phyloP scores from a whole-genome alignment of 2,888 invertebrate genomes.

The Willowsia nigromaculata region DNA sequence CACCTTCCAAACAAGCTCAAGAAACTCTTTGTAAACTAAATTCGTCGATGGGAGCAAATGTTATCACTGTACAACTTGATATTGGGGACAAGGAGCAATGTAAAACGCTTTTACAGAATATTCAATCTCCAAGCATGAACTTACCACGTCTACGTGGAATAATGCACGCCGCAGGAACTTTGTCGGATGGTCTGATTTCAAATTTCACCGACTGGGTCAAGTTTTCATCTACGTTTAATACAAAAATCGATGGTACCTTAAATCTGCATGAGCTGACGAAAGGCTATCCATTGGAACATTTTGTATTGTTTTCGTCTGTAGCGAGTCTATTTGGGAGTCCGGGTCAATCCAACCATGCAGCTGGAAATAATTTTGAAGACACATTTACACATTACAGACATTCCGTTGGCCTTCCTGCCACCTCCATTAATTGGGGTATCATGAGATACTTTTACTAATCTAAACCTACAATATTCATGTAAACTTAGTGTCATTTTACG shows the following conservation, averaged over 20 bases:
- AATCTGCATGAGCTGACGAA: slow-evolving; percentile 9
- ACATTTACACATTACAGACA: slow-evolving; percentile 58
- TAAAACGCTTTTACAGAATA: not conserved
- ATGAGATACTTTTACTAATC: not conserved
- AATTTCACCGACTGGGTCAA: not conserved
- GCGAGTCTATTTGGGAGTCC: not conserved
- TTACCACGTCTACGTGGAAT: not conserved
- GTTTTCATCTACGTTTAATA: not conserved
- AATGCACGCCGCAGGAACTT: slow-evolving; percentile 31
- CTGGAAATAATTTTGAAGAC: slow-evolving; percentile 64
- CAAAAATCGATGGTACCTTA: slow-evolving; percentile 17
- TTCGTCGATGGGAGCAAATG: slow-evolving; percentile 13
- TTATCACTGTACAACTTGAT: slow-evolving; percentile 52
- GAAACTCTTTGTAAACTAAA: slow-evolving; percentile 37
- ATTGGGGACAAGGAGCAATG: slow-evolving; percentile 51
- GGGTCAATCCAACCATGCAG: slow-evolving; percentile 13
- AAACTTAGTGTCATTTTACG: not conserved
- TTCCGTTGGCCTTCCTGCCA: slow-evolving; percentile 61
- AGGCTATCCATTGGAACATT: not conserved
- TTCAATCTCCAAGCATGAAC: not conserved
- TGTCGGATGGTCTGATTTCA: not conserved
- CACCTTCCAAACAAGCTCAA: slow-evolving; percentile 17
- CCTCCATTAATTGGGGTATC: slow-evolving; percentile 70
- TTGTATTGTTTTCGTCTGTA: slow-evolving; percentile 19
- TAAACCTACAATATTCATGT: not conserved